Evolutionary conservation across 2,113 vertebrate genomes (phyloP).

Genomic region (Delphinus delphis): DNA sequence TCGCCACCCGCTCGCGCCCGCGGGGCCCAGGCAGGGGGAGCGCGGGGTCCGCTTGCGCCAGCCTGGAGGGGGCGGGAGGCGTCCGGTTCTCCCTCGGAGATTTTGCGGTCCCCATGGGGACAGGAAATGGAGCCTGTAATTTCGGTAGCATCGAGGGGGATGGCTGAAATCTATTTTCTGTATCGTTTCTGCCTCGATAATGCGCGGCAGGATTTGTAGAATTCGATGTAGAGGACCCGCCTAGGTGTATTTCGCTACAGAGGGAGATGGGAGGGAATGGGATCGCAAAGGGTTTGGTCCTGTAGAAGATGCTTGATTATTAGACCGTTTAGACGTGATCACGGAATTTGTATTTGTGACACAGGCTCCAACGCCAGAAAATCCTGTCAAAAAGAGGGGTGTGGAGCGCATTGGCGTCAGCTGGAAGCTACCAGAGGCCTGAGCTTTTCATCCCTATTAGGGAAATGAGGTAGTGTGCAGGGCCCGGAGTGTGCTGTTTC

Average conservation of each 20-base stretch:
- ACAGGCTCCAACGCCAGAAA: slow-evolving; percentile 16
- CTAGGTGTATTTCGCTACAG: background rate
- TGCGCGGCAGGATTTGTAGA: background rate
- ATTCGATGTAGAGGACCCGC: background rate
- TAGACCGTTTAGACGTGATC: background rate
- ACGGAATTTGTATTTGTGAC: background rate
- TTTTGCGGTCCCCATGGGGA: background rate
- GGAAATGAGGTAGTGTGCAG: slow-evolving; percentile 73
- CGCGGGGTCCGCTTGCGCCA: background rate
- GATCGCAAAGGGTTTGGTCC: background rate
- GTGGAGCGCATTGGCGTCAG: slow-evolving; percentile 80
- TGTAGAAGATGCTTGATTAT: background rate
- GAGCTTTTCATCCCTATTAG: slow-evolving; percentile 83
- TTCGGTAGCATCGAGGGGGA: background rate
- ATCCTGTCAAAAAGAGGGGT: slow-evolving; percentile 80
- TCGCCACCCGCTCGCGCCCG: background rate
- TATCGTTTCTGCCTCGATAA: background rate
- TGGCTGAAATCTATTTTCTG: background rate
- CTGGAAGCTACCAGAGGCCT: slow-evolving; percentile 77
- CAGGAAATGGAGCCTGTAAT: slow-evolving; percentile 65
- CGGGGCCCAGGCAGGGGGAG: background rate
- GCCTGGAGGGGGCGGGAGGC: background rate
- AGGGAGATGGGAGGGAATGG: background rate
- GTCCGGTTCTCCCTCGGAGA: background rate
- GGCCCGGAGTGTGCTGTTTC: slow-evolving; percentile 37